Conservation (phyloP, 2,797 vertebrate genomes). For the Acanthurus tractus region DNA sequence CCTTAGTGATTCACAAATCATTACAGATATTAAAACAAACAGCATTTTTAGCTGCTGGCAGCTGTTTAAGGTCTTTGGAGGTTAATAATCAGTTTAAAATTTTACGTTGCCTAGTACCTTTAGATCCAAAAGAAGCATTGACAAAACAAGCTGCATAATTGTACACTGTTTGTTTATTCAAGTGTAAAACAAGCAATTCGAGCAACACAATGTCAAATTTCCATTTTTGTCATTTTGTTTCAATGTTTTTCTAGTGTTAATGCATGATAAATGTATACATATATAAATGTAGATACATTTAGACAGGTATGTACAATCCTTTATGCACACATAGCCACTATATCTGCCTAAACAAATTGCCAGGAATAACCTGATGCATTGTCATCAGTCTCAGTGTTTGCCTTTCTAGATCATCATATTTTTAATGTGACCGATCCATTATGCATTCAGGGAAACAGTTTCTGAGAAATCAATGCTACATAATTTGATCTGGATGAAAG, state of each 20-base stretch:
- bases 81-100: too few relatives aligned
- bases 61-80: too few relatives aligned
- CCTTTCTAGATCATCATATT: not conserved
- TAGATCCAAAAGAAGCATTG: too few relatives aligned
- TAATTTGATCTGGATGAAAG: constrained; percentile 41
- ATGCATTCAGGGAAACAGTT: constrained; percentile 4
- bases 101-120: too few relatives aligned
- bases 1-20: too few relatives aligned
- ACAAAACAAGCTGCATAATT: too few relatives aligned
- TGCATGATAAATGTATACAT: not conserved
- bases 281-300: too few relatives aligned
- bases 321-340: not conserved
- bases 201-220: too few relatives aligned
- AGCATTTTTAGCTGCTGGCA: too few relatives aligned
- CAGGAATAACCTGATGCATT: not conserved
- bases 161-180: too few relatives aligned
- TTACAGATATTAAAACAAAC: too few relatives aligned
- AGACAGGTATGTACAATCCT: not conserved
- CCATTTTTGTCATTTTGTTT: not conserved
- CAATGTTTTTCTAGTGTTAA: not conserved
- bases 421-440: not conserved
- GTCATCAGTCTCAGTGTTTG: constrained; percentile 3
- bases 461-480: constrained; percentile 24
- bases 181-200: too few relatives aligned
- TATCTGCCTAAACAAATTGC: not conserved